Percentiles rank a stretch among this genome's conserved stretches.
Conservation (phyloP, 2,888 invertebrate genomes). For the Rhamphomyia laevipes region DNA sequence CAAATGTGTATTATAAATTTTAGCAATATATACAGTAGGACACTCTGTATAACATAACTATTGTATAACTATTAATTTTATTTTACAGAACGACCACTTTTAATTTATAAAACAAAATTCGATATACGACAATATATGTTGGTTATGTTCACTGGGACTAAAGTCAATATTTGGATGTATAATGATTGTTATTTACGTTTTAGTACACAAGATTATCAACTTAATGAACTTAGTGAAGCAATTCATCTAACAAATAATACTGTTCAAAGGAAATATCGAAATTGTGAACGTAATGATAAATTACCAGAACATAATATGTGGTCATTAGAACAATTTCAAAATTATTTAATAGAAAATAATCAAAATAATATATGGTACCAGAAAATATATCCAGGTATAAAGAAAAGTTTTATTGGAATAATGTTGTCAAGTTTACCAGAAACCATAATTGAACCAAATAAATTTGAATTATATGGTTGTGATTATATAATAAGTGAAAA, state of each 20-base stretch:
- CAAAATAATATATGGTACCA: constrained; percentile 48
- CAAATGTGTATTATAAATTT: too few relatives aligned
- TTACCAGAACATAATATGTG: constrained; percentile 77
- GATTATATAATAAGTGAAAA: constrained; percentile 84
- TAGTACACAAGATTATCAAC: constrained; percentile 68
- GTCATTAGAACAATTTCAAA: constrained; percentile 59
- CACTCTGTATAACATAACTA: too few relatives aligned
- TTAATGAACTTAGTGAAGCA: constrained; percentile 21
- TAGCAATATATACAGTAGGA: too few relatives aligned
- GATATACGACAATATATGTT: constrained; percentile 86
- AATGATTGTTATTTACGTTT: constrained; percentile 75
- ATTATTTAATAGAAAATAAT: constrained; percentile 39
- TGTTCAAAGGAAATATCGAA: constrained; percentile 56
- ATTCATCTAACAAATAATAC: constrained; percentile 78
- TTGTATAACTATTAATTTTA: too few relatives aligned
- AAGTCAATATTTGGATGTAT: constrained; percentile 78
- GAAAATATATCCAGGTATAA: constrained; percentile 74
- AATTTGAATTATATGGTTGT: constrained; percentile 84
- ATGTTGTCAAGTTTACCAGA: constrained; percentile 66
- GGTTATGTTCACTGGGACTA: constrained; percentile 53
- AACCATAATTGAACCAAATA: constrained; percentile 53
- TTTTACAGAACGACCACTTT: constrained; percentile 59
- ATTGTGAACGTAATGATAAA: constrained; percentile 39
- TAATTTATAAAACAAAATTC: constrained; percentile 79
- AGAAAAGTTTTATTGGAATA: constrained; percentile 66